Evolutionary conservation across 1,140 invertebrate genomes (phyloP).

Genomic region (Polypedilum vanderplanki): DNA sequence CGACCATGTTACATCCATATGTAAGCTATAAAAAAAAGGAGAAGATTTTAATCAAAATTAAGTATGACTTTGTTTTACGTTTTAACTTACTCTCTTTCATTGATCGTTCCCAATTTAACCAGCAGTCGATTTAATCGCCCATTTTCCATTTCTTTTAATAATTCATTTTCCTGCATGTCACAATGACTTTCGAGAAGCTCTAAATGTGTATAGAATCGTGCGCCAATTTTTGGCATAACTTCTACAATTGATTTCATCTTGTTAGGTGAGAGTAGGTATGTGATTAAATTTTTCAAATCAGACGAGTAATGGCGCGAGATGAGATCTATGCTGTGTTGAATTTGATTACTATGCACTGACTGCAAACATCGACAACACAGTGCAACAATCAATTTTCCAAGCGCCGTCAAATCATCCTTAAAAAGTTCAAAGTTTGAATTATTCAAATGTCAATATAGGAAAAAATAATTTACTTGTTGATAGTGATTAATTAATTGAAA

Average conservation of each 20-base stretch:
- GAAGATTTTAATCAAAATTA: background rate
- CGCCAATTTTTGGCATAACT: slow-evolving; percentile 98
- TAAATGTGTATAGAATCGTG: slow-evolving; percentile 91
- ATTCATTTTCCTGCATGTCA: slow-evolving; percentile 83
- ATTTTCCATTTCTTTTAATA: slow-evolving; percentile 91
- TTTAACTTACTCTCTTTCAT: slow-evolving; percentile 84
- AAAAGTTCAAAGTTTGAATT: slow-evolving; percentile 2
- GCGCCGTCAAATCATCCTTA: slow-evolving; percentile 84
- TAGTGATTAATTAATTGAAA: slow-evolving; percentile 67
- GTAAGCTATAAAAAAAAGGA: slow-evolving; percentile 55
- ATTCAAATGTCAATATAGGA: background rate
- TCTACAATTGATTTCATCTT: slow-evolving; percentile 81
- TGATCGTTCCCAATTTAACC: slow-evolving; percentile 83
- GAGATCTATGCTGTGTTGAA: slow-evolving; percentile 80
- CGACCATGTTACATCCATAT: slow-evolving; percentile 88
- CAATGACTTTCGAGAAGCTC: slow-evolving; percentile 80
- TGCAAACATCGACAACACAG: slow-evolving; percentile 84
- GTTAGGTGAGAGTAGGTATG: slow-evolving; percentile 67
- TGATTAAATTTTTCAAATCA: slow-evolving; percentile 90
- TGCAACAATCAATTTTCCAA: slow-evolving; percentile 87
- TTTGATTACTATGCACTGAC: slow-evolving; percentile 76
- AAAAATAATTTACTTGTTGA: slow-evolving; percentile 47
- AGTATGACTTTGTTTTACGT: background rate
- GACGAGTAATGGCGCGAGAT: slow-evolving; percentile 82
- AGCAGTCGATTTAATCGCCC: slow-evolving; percentile 84